phyloP scores from a whole-genome alignment of 2,888 invertebrate species.

The Azorinus chamasolen region DNA sequence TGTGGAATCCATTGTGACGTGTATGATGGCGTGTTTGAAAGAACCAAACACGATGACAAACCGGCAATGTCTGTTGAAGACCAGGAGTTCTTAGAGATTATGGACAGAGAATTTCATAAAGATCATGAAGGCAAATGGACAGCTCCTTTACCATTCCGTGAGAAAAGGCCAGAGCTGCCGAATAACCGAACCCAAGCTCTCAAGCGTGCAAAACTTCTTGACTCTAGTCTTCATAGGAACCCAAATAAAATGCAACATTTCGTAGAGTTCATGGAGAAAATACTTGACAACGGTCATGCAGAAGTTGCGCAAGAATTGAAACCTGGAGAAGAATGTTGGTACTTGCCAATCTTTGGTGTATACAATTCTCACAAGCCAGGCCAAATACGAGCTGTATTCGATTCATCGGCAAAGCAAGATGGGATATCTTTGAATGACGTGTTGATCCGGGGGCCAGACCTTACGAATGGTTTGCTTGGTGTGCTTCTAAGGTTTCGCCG shows the following conservation, averaged over 20 bases:
- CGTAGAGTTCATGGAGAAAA: too few relatives aligned
- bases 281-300: conserved; percentile 39
- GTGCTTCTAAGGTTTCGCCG: conserved; percentile 9
- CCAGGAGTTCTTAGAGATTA: conserved; percentile 22
- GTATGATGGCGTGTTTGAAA: conserved; percentile 1
- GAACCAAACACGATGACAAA: conserved; percentile 15
- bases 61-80: conserved; percentile 28
- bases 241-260: too few relatives aligned
- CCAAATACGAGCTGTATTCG: conserved; percentile 51
- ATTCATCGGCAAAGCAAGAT: conserved; percentile 52
- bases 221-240: not conserved
- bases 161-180: conserved; percentile 9
- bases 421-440: conserved; percentile 19
- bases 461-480: conserved; percentile 12
- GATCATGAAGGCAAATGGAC: conserved; percentile 27
- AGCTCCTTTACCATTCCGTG: conserved; percentile 41
- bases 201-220: conserved; percentile 25
- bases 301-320: conserved; percentile 48
- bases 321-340: conserved; percentile 30
- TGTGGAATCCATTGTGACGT: too few relatives aligned
- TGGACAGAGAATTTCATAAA: conserved; percentile 17
- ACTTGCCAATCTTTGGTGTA: conserved; percentile 37
- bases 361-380: conserved; percentile 35
- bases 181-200: conserved; percentile 45
- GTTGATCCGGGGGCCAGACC: conserved; percentile 17